Base-by-base conservation (phyloP, 2,888 invertebrate genomes). In the Monochamus alternatus region DNA sequence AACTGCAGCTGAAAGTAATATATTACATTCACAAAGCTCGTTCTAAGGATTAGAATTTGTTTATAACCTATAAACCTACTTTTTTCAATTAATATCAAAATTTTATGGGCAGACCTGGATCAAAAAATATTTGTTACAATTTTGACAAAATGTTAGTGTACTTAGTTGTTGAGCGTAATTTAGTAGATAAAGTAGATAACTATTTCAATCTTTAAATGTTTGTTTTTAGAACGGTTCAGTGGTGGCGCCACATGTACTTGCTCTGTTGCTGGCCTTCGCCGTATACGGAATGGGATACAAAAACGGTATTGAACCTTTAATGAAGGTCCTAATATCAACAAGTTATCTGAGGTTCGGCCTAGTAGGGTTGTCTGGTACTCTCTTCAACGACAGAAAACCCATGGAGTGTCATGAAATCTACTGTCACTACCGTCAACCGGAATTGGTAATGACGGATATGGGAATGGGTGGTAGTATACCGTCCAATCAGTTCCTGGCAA, bases 321-420 rank as follows among this genome's bases (percentile, higher is more conserved):
- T 93, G 92, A 88, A 86, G 77, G 85, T 89, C 0, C 83, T 93
- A 0, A 93, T 93, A 92, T 89, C 90, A 0, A 84, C 89, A 3
- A 92, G 92, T 0, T 95, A 93, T 86, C 89, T 95, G 22, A 91
- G 95, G 68, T 95, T 93, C 84, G 92, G 93, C 0, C 90, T 95
- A 72, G 91, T 93, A 7, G 94, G 94, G 7, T 80, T 84, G 32
- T 82, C 83, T 62, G 80, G 91, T 1, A 88, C 94, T 0, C 90
- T 95, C 75, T 93, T 93, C 77, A 88, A 91, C 75, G 90, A 93
- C 73, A 88, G 95, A 5, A 89, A 88, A 1, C 85, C 89, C 0
- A 89, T 95, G 89, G 90, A 92, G 7, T 95, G 95, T 83, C 90
- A 90, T 0, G 90, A 91, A 76, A 82, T 91, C 0, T 94, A 93